Evolutionary conservation across 2,797 vertebrate species (phyloP), one percentile per base, ranked within the genome.

Genomic region (Neopelma chrysocephalum): DNA sequence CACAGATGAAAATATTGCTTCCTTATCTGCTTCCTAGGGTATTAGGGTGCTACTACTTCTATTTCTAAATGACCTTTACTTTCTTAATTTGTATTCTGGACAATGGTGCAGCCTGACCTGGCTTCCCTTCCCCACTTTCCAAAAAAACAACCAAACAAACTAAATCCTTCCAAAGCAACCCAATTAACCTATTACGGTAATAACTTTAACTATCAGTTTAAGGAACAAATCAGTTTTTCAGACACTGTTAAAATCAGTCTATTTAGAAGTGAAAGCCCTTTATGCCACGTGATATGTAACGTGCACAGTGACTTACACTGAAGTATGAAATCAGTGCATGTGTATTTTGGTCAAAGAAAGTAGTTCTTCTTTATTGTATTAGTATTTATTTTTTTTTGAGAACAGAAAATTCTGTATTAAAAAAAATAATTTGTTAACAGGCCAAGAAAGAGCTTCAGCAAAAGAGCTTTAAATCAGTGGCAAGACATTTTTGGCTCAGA

Each of bases 341-440:
- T 45, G 31, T 79, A 36, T 11, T 86, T 43, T 29, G 23, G 47
- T 60, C 50, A 89, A 73, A 87, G 58, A 62, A 92, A 76, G 43
- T 20, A 58, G 54, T 27, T 94, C 54, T 81, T 71, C 81, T 86
- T 93, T 91, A 60, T 72, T 94, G 43, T 77, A 79, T 89, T 77
- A 84, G 20, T 57, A 13, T 66, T 77, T 92, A 48, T 26, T 64
- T 92, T 68, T 66, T 56, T 82, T 87, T 87, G 42, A 91, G 60
- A 87, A 93, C 64, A 87, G 89, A 89, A 82, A 76, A 91, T 77
- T 32, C 27, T 71, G 68, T 71, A 80, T 92, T 92, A 54, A 90
- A 94, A 89, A 64, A 6, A 1, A 56, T 29, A 40, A 40, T 12
- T 17, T 80, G 20, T 95, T 87, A 92, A 61, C 38, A 80, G 15